phyloP scores from a whole-genome alignment of 2,113 vertebrate genomes.

The Hepsetus odoe region DNA sequence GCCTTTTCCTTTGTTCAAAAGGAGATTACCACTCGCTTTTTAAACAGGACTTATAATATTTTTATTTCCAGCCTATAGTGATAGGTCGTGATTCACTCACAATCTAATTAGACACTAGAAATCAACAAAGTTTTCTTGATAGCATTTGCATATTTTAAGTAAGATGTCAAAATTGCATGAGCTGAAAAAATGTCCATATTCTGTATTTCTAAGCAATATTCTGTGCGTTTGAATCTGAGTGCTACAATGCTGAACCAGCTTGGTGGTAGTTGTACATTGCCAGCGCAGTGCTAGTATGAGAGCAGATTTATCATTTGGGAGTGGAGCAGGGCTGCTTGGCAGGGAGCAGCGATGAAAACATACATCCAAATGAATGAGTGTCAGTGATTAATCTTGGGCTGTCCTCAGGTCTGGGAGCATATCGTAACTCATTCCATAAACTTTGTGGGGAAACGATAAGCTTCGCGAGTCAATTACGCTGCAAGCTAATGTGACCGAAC shows the following conservation, averaged over 20 bases:
- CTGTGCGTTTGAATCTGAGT: background rate
- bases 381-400: conserved; percentile 56
- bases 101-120: too few relatives aligned
- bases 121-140: too few relatives aligned
- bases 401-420: conserved; percentile 41
- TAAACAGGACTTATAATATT: too few relatives aligned
- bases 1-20: too few relatives aligned
- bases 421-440: conserved; percentile 59
- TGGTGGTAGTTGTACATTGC: conserved; percentile 9
- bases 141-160: too few relatives aligned
- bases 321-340: conserved; percentile 47
- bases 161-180: background rate
- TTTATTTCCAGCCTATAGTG: too few relatives aligned
- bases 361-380: conserved; percentile 61
- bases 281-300: conserved; percentile 16
- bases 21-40: too few relatives aligned
- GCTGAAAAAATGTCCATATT: background rate
- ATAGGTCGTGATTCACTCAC: too few relatives aligned
- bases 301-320: conserved; percentile 50
- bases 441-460: conserved; percentile 47
- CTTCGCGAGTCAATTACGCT: conserved; percentile 56
- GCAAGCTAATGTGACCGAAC: conserved; percentile 52
- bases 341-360: conserved; percentile 53
- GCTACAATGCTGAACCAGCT: background rate
- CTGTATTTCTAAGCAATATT: background rate